Evolutionary conservation across 2,113 vertebrate genomes (phyloP), one percentile per base, ranked within the genome.

Genomic region (Clarias macrocephalus): DNA sequence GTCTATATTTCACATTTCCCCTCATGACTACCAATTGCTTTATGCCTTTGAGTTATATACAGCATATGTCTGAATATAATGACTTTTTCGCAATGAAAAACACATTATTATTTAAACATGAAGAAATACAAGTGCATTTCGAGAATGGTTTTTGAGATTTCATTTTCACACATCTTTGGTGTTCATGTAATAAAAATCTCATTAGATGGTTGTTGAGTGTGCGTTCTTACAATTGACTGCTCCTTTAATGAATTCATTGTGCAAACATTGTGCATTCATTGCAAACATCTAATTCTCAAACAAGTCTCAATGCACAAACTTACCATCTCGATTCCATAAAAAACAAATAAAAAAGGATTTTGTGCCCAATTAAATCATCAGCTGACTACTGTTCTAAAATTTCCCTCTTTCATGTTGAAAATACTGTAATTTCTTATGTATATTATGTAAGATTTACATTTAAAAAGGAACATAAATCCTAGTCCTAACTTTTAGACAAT

Each of bases 201-300:
- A 23, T 42, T 84, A 65, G 56, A 75, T 76, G 65, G 11, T 63
- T 54, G 72, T 48, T 66, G 33, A 85, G 77, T 79, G 59, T 76
- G 48, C 80, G 2, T 81, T 76, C 23, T 73, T 76, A 52, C 23
- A 81, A n/a, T 30, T 37, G 81, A 85, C 66, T 77, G 15, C 62
- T 56, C 23, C 56, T 62, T 42, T 10, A 30, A 80, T 88, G 19
- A 83, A 88, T 63, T 80, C 30, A 80, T 73, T 66, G 80, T 30
- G 42, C 19, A 65, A 75, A 37, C 33, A 37, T 37, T 37, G 33
- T 37, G 33, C 33, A 37, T 37, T 37, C 33, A 37, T 37, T 37
- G 33, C 33, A 37, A 37, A 42, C 42, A 42, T 42, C 42, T 42
- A 42, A 42, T 42, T 42, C 42, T 42, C 42, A 42, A 42, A 42